phyloP scores from a whole-genome alignment of 2,113 vertebrate genomes.

The Ahaetulla prasina region DNA sequence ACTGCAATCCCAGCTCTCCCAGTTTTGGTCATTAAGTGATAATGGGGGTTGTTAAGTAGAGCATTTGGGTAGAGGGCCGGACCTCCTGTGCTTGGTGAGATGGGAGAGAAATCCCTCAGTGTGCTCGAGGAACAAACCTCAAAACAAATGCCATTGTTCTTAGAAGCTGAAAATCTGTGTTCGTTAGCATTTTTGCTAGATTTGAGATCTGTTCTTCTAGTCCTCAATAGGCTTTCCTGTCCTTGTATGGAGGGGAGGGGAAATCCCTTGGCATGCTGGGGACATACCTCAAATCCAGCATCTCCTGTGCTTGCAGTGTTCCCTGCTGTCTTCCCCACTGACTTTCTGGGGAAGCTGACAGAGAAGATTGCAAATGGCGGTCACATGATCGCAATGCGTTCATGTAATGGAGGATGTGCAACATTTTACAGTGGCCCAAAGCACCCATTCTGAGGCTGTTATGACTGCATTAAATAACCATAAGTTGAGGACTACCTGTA shows the following conservation, averaged over 20 bases:
- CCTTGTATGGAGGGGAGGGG: background rate
- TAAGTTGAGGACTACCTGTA: background rate
- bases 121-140: background rate
- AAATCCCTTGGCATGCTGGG: background rate
- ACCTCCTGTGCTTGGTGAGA: background rate
- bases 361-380: background rate
- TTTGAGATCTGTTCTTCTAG: background rate
- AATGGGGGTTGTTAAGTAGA: background rate
- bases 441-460: background rate
- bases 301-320: background rate
- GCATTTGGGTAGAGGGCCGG: background rate
- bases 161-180: background rate
- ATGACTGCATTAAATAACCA: background rate
- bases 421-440: background rate
- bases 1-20: background rate
- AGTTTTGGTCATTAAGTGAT: background rate
- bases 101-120: background rate
- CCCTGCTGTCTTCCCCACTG: background rate
- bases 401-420: background rate
- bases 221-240: background rate
- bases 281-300: background rate
- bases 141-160: background rate
- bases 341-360: background rate
- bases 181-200: background rate
- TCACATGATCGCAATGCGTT: background rate